Base-by-base conservation (phyloP, 2,888 invertebrate species). In the Machimus atricapillus region DNA sequence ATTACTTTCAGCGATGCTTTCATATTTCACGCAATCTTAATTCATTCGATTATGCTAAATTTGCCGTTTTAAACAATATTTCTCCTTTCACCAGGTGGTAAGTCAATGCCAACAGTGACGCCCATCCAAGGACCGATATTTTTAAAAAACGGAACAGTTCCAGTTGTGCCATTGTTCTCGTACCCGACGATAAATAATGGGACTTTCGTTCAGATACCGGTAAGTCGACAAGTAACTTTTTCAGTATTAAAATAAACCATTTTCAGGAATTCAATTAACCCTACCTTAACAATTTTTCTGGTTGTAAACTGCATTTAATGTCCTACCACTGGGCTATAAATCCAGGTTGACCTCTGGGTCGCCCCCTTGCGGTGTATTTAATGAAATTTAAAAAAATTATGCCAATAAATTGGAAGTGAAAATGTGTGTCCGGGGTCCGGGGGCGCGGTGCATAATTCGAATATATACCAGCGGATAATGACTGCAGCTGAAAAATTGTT, bases 61-160 rank as follows among this genome's bases (percentile, higher is more conserved):
- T 27, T 27, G 23, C 27, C 19, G 27, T 66, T 23, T 66, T 66
- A 66, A 66, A 66, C 27, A 66, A 66, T 66, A 66, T 66, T 66
- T 66, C 66, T 66, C 66, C 66, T 66, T 66, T 66, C 66, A 66
- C 56, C 92, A 94, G 94, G 92, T 91, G 89, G 89, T 90, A 92
- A 79, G 93, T 90, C 90, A 86, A 92, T 93, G 90, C 94, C 95
- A 88, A 94, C 95, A 19, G 96, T 97, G 83, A 97, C 97, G 31
- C 97, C 97, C 37, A 96, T 97, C 87, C 97, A 97, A 92, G 97
- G 97, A 52, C 97, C 97, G n/a, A 97, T 97, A 91, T 95, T 95
- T 90, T 92, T 97, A 89, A 96, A 96, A 92, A 97, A 97, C 92
- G 97, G 97, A 87, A 95, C 95, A 76, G 97, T 97, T 83, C 97